Evolutionary conservation across 2,888 invertebrate genomes (phyloP).

Genomic region (Acholoe squamosa): DNA sequence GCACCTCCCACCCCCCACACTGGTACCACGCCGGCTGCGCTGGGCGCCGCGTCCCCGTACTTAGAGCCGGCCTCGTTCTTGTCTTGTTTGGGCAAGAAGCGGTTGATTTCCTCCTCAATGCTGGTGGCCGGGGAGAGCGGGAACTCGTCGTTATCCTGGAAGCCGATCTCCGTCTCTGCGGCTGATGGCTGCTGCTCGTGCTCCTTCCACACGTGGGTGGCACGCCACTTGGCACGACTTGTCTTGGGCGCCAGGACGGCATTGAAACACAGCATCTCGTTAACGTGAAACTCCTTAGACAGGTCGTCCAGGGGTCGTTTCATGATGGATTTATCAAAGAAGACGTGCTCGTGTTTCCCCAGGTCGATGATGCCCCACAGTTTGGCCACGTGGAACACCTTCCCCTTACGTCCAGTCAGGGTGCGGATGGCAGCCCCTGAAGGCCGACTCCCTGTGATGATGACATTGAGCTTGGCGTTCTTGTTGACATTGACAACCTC

Average conservation of each 20-base stretch:
- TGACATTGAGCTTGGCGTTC: slow-evolving; percentile 81
- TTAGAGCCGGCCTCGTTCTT: slow-evolving; percentile 76
- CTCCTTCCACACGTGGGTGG: slow-evolving; percentile 83
- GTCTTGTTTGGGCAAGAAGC: slow-evolving; percentile 77
- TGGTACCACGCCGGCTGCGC: slow-evolving; percentile 81
- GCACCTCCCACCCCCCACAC: slow-evolving; percentile 77
- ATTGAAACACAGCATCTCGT: slow-evolving; percentile 82
- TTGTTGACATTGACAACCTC: slow-evolving; percentile 80
- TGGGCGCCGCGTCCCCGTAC: slow-evolving; percentile 79
- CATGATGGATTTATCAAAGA: slow-evolving; percentile 83
- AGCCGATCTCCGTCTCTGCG: slow-evolving; percentile 71
- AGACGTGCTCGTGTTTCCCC: slow-evolving; percentile 84
- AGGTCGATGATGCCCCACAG: slow-evolving; percentile 83
- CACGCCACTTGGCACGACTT: slow-evolving; percentile 83
- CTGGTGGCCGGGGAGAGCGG: slow-evolving; percentile 74
- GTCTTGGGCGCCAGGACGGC: slow-evolving; percentile 83
- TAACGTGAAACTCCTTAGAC: slow-evolving; percentile 80
- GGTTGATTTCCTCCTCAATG: slow-evolving; percentile 81
- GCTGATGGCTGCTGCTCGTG: slow-evolving; percentile 80
- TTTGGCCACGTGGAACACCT: slow-evolving; percentile 83
- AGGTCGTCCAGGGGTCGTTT: slow-evolving; percentile 81
- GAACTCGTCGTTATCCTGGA: slow-evolving; percentile 67
- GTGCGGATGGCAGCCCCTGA: slow-evolving; percentile 71
- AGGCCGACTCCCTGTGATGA: slow-evolving; percentile 82
- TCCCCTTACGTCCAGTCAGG: slow-evolving; percentile 79